Percentiles rank a stretch among this genome's conserved stretches.
phyloP scores from a whole-genome alignment of 2,888 invertebrate genomes.

The Tetheella fluctuosa region DNA sequence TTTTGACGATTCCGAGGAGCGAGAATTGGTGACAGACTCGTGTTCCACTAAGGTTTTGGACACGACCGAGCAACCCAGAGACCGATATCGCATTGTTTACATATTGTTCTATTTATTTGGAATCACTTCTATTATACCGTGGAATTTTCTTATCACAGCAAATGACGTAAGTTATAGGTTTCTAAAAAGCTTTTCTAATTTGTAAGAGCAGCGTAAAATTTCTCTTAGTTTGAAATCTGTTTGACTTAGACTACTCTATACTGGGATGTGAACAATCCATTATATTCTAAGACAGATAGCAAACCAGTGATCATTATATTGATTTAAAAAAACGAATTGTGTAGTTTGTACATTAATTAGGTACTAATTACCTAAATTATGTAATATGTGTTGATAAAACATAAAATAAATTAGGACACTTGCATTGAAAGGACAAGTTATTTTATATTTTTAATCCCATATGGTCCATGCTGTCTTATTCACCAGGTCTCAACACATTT shows the following conservation, averaged over 20 bases:
- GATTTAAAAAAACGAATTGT: neutral
- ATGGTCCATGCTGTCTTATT: no score
- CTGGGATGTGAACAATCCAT: no score
- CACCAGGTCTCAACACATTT: no score
- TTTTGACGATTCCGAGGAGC: conserved; percentile 75
- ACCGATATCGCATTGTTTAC: conserved; percentile 90
- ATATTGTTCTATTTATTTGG: conserved; percentile 95
- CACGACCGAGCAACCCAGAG: conserved; percentile 72
- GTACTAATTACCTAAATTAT: neutral
- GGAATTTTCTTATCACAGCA: conserved; percentile 98
- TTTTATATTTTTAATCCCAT: no score
- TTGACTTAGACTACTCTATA: no score
- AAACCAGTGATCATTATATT: no score
- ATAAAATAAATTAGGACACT: neutral
- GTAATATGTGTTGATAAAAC: neutral
- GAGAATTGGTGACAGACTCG: conserved; percentile 73
- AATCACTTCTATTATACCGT: conserved; percentile 94
- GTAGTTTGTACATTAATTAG: neutral
- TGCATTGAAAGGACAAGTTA: no score
- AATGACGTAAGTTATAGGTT: conserved; percentile 89
- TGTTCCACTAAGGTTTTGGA: conserved; percentile 74
- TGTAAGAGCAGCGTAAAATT: neutral
- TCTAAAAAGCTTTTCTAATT: neutral
- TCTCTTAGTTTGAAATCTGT: neutral
- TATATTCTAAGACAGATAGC: no score